These are phyloP conservation scores for Aphaenogaster rudis DNA, from an alignment of 1,140 invertebrate species.

Conservation along the genomic window DNA sequence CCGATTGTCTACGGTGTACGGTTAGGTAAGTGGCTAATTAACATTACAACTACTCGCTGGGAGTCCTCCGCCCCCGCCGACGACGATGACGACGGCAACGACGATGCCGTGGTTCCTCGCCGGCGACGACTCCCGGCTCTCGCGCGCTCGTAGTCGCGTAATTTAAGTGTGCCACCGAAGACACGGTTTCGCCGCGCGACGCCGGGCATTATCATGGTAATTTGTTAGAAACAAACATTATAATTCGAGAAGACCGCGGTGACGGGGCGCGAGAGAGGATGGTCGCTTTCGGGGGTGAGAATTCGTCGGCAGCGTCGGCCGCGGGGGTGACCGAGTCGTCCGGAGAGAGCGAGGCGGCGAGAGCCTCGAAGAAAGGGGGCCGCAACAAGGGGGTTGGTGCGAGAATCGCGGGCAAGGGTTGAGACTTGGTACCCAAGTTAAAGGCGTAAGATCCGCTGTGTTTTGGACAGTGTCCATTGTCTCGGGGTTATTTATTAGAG, in stretches of 20 bases:
- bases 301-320: slow-evolving; percentile 31
- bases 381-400: slow-evolving; percentile 11
- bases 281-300: slow-evolving; percentile 34
- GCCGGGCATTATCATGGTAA: slow-evolving; percentile 86
- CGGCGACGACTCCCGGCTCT: slow-evolving; percentile 43
- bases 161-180: slow-evolving; percentile 86
- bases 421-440: slow-evolving; percentile 83
- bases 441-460: slow-evolving; percentile 86
- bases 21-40: slow-evolving; percentile 85
- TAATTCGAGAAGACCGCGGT: slow-evolving; percentile 80
- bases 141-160: slow-evolving; percentile 74
- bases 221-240: slow-evolving; percentile 88
- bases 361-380: slow-evolving; percentile 67
- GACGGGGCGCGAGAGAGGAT: slow-evolving; percentile 25
- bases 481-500: slow-evolving; percentile 86
- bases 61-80: slow-evolving; percentile 70
- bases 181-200: slow-evolving; percentile 81
- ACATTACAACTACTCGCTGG: slow-evolving; percentile 83
- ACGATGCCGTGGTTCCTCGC: slow-evolving; percentile 62
- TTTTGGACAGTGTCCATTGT: slow-evolving; percentile 88
- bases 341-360: slow-evolving; percentile 54
- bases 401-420: slow-evolving; percentile 76
- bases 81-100: slow-evolving; percentile 41
- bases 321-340: slow-evolving; percentile 39
- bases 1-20: slow-evolving; percentile 81